These are phyloP conservation scores for Axis porcinus DNA, from an alignment of 2,113 vertebrate genomes.

Conservation along the genomic window DNA sequence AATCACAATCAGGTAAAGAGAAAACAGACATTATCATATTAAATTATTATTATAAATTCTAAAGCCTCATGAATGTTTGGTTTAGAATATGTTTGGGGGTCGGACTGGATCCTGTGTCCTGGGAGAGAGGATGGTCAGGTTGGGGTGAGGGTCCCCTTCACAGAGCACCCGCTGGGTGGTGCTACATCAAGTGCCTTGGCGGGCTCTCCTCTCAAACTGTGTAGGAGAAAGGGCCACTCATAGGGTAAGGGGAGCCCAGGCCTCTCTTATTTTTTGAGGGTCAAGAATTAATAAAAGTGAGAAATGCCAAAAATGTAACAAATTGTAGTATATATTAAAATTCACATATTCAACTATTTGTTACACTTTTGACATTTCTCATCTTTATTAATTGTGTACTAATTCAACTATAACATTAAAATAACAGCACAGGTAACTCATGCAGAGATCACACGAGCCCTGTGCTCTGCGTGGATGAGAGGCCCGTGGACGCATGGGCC, in stretches of 20 bases:
- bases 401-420: conserved; percentile 25
- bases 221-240: not conserved
- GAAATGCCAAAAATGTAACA: not conserved
- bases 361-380: not conserved
- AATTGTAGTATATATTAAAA: not conserved
- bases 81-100: not conserved
- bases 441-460: not conserved
- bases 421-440: not conserved
- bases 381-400: not conserved
- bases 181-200: not conserved
- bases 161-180: not conserved
- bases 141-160: not conserved
- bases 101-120: not conserved
- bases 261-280: not conserved
- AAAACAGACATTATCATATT: not conserved
- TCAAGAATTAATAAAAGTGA: conserved; percentile 5
- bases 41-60: not conserved
- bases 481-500: not conserved
- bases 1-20: conserved; percentile 36
- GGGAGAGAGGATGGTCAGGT: not conserved
- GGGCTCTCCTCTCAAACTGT: not conserved
- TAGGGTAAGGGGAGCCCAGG: not conserved
- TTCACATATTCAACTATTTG: not conserved
- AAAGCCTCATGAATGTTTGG: not conserved
- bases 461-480: not conserved